Evolutionary conservation across 2,888 invertebrate species (phyloP).

Genomic region (Meta bourneti): DNA sequence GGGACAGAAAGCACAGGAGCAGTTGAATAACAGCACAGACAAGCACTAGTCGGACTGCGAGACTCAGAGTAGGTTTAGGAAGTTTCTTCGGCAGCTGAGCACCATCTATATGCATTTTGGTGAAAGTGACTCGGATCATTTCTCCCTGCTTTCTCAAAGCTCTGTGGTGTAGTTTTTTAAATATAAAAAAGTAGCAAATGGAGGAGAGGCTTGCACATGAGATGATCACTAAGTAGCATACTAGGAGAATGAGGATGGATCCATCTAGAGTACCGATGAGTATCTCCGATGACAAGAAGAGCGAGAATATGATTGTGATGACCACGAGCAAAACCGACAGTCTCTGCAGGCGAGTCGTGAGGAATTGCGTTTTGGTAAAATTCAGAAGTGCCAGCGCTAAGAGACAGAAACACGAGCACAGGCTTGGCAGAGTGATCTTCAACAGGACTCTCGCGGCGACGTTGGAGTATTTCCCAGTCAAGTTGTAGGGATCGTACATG

Average conservation of each 20-base stretch:
- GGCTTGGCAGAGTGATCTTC: slow-evolving; percentile 91
- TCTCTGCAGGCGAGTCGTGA: slow-evolving; percentile 84
- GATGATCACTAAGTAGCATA: slow-evolving; percentile 90
- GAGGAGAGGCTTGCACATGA: slow-evolving; percentile 91
- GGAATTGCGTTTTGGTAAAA: slow-evolving; percentile 84
- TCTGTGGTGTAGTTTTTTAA: slow-evolving; percentile 79
- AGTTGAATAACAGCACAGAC: slow-evolving; percentile 92
- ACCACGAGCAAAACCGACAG: slow-evolving; percentile 89
- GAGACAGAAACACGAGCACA: slow-evolving; percentile 93
- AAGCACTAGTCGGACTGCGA: slow-evolving; percentile 93
- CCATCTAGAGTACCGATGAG: slow-evolving; percentile 79
- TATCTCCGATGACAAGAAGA: slow-evolving; percentile 91
- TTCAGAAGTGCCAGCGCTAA: slow-evolving; percentile 91
- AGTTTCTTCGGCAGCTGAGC: slow-evolving; percentile 78
- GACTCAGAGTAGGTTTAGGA: slow-evolving; percentile 85
- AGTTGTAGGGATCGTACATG: slow-evolving; percentile 95
- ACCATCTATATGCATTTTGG: slow-evolving; percentile 79
- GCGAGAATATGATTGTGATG: slow-evolving; percentile 88
- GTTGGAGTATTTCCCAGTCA: slow-evolving; percentile 88
- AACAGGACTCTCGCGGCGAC: slow-evolving; percentile 90
- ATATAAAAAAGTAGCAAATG: slow-evolving; percentile 86
- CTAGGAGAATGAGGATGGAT: slow-evolving; percentile 80
- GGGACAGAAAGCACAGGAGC: slow-evolving; percentile 89
- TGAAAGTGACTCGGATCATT: slow-evolving; percentile 78
- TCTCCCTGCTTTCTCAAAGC: slow-evolving; percentile 80